A percentile compares a stretch with the other conserved stretches of the same genome.
Conservation (phyloP, 2,113 vertebrate genomes). For the Vimba vimba region DNA sequence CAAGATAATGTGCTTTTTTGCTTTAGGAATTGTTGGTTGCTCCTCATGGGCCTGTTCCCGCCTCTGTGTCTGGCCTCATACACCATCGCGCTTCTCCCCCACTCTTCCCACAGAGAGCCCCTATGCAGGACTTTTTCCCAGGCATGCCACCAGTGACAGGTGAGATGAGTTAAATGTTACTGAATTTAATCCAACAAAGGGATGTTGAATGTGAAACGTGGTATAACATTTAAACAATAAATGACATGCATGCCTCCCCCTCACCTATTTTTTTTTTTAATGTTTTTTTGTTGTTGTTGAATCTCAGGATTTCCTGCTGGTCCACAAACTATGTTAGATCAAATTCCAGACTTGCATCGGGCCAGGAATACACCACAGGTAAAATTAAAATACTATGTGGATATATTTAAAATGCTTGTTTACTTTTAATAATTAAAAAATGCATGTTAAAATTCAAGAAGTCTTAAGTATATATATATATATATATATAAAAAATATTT, state of each 20-base stretch:
- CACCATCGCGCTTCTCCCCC: conserved; percentile 88
- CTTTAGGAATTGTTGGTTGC: conserved; percentile 88
- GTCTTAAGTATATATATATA: not conserved
- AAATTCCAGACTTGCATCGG: conserved; percentile 85
- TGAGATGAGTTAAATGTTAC: conserved; percentile 50
- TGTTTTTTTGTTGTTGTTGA: not conserved
- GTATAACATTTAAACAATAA: too few relatives aligned
- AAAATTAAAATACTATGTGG: not conserved
- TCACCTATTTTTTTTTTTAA: not conserved
- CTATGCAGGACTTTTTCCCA: conserved; percentile 89
- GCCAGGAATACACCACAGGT: conserved; percentile 77
- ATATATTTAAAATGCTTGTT: too few relatives aligned
- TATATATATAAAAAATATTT: too few relatives aligned
- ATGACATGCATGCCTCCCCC: not conserved
- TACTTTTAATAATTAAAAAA: not conserved
- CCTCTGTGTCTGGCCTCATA: conserved; percentile 75
- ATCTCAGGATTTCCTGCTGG: conserved; percentile 82
- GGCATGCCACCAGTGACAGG: conserved; percentile 84
- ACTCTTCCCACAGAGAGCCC: conserved; percentile 84
- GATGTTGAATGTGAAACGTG: not conserved
- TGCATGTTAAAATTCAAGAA: not conserved
- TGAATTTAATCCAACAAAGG: not conserved
- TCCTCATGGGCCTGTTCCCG: conserved; percentile 71
- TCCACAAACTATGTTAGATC: conserved; percentile 82
- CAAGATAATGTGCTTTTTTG: conserved; percentile 13